Evolutionary conservation across 1,140 invertebrate species (phyloP), one percentile per base, ranked within the genome.

Genomic region (Diorhabda elongata): DNA sequence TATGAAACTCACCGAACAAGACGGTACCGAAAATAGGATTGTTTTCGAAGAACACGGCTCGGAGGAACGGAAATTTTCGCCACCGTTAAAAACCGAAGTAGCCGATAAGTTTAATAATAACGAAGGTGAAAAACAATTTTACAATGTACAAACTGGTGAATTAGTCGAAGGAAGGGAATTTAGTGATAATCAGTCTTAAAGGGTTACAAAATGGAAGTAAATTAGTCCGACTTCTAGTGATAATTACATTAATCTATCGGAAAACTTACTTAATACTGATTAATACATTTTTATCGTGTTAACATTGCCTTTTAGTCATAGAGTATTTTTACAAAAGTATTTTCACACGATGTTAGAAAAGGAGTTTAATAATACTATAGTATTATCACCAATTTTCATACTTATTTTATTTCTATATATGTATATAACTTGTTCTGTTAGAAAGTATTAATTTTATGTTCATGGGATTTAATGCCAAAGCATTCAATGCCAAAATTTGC

Each of bases 131-230:
- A 86, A 83, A 73, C 75, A 85, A 7, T 84, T 83, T 69, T 81
- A 87, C 4, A 83, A 87, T 78, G 80, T 84, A n/a, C 83, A 83
- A 69, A 87, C 84, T 3, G 85, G 85, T 58, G 86, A 87, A 74
- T 45, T 78, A 68, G 67, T 69, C 43, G 69, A 75, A 63, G 69
- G 70, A 61, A 69, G 66, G 45, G 66, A 69, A 58, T 65, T 66
- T 68, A 72, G 70, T 74, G 71, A 71, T 71, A 69, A 44, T 26
- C 59, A 26, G 9, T 63, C 59, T 57, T 66, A 56, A 59, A 66
- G 44, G 47, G 67, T 4, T 42, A 61, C 42, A 65, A 61, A 62
- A 70, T 63, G 68, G 71, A 72, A 72, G 71, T 72, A 75, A 73
- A 61, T 76, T 79, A 79, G 77, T 79, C 79, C 79, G 74, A 76